Conservation (phyloP, 35 echinoderm and acorn worm species). For the Apostichopus californicus region DNA sequence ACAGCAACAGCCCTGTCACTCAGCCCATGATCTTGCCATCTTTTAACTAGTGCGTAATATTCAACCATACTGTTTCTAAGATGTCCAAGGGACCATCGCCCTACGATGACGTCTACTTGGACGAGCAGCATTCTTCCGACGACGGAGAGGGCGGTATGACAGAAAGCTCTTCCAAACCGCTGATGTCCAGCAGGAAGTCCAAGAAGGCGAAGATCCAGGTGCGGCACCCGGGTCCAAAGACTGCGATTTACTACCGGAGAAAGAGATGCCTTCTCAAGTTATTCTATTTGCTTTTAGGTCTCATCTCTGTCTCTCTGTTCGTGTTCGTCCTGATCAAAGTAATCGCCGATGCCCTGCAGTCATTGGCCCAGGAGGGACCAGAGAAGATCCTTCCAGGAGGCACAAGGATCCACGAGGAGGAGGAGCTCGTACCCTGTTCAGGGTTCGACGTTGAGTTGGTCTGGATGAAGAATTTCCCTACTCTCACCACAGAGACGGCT, state of each 20-base stretch:
- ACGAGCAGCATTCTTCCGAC: conserved; percentile 67
- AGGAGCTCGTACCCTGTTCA: conserved; percentile 61
- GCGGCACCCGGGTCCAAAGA: conserved; percentile 26
- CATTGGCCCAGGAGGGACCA: not conserved
- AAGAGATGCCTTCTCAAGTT: conserved; percentile 66
- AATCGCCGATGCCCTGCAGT: conserved; percentile 51
- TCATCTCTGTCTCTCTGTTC: conserved; percentile 55
- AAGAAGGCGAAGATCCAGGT: conserved; percentile 43
- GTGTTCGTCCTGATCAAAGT: conserved; percentile 74
- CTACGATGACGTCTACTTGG: conserved; percentile 84
- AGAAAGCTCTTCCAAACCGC: conserved; percentile 53
- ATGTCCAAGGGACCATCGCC: conserved; percentile 62
- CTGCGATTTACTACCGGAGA: conserved; percentile 46
- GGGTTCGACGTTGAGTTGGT: conserved; percentile 76
- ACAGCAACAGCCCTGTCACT: no score
- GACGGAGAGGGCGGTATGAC: conserved; percentile 58
- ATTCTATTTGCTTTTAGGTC: conserved; percentile 63
- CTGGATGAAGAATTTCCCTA: conserved; percentile 85
- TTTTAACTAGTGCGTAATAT: no score
- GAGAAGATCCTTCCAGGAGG: not conserved
- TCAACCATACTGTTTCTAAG: not conserved
- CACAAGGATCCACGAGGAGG: not conserved
- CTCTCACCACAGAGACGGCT: conserved; percentile 72
- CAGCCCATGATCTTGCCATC: no score
- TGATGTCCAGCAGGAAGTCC: conserved; percentile 67